Percentiles rank a stretch among this genome's conserved stretches.
These are phyloP conservation scores for Parambassis ranga DNA, from an alignment of 2,797 vertebrate species.

Conservation along the genomic window DNA sequence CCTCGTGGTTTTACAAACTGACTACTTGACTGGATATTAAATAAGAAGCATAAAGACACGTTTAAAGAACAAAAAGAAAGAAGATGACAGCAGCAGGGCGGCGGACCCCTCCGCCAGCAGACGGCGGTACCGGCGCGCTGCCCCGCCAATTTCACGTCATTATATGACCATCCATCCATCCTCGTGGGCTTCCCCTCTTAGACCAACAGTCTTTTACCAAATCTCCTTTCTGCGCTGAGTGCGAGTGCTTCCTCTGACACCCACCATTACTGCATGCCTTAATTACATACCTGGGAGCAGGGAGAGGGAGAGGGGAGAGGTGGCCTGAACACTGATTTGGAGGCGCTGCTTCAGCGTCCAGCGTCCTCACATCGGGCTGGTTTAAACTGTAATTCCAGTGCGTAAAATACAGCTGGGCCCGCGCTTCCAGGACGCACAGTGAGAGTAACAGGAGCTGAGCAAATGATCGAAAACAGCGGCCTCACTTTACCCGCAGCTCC, in stretches of 20 bases:
- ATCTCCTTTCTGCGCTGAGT: conserved; percentile 19
- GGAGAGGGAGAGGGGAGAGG: not conserved
- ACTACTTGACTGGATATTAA: conserved; percentile 11
- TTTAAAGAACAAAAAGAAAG: not conserved
- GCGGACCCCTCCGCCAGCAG: too few relatives aligned
- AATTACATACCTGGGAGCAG: conserved; percentile 34
- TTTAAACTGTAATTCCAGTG: not conserved
- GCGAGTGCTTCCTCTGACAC: conserved; percentile 22
- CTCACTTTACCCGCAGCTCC: too few relatives aligned
- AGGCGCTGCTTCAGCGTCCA: conserved; percentile 7
- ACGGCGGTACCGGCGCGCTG: conserved; percentile 85
- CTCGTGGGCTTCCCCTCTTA: conserved; percentile 33
- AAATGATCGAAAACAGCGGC: too few relatives aligned
- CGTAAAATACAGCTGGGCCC: not conserved
- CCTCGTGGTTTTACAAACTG: not conserved
- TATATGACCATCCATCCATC: conserved; percentile 37
- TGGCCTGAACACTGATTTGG: conserved; percentile 8
- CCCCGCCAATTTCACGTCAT: conserved; percentile 41
- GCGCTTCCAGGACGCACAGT: not conserved
- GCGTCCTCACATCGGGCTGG: not conserved
- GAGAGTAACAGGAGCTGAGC: not conserved
- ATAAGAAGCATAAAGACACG: not conserved
- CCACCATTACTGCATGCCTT: conserved; percentile 36
- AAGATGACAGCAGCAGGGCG: not conserved
- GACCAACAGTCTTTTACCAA: conserved; percentile 18